Evolutionary conservation across 2,888 invertebrate genomes (phyloP).

Genomic region (Biston betularia): DNA sequence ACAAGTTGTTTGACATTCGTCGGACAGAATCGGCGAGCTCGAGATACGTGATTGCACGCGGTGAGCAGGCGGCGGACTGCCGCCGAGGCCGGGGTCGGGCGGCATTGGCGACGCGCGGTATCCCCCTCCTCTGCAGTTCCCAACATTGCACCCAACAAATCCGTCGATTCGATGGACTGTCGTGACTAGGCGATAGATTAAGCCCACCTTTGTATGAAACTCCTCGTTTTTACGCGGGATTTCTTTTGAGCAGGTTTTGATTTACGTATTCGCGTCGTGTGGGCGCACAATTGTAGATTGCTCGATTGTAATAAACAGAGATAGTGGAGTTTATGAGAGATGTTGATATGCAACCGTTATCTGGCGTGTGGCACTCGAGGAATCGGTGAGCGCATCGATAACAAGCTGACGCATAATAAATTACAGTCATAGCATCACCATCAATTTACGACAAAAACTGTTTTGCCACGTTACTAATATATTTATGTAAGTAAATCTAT

Average conservation of each 20-base stretch:
- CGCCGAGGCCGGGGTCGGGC: conserved; percentile 49
- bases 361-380: conserved; percentile 64
- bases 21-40: conserved; percentile 38
- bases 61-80: conserved; percentile 66
- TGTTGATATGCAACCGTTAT: conserved; percentile 64
- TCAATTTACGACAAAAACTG: too few relatives aligned
- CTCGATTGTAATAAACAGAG: conserved; percentile 65
- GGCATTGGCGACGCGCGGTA: conserved; percentile 58
- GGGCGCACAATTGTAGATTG: conserved; percentile 60
- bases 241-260: conserved; percentile 64
- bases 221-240: conserved; percentile 69
- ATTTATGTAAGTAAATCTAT: too few relatives aligned
- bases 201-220: conserved; percentile 69
- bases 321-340: conserved; percentile 68
- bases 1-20: conserved; percentile 65
- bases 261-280: conserved; percentile 66
- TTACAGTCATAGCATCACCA: neutral
- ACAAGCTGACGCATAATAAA: conserved; percentile 54
- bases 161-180: conserved; percentile 65
- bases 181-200: conserved; percentile 70
- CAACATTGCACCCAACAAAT: conserved; percentile 71
- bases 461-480: too few relatives aligned
- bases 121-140: conserved; percentile 56
- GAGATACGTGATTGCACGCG: conserved; percentile 54
- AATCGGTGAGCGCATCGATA: conserved; percentile 66